phyloP scores from a whole-genome alignment of 2,888 invertebrate genomes.

The Rhagophthalmus giganteus region DNA sequence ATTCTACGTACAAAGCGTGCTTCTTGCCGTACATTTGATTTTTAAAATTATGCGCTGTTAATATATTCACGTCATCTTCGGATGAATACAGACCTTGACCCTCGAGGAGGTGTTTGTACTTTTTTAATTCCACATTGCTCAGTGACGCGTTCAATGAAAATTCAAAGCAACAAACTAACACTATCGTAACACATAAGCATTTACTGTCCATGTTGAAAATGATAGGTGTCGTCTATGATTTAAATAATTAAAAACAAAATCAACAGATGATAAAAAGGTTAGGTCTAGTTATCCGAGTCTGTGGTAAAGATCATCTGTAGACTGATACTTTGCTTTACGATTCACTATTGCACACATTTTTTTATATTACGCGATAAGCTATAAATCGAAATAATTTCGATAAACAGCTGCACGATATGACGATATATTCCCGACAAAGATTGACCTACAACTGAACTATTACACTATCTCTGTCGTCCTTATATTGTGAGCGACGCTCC shows the following conservation, averaged over 20 bases:
- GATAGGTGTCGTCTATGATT: not conserved
- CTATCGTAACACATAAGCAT: not conserved
- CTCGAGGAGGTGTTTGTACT: conserved; percentile 42
- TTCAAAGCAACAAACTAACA: conserved; percentile 20
- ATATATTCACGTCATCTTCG: conserved; percentile 66
- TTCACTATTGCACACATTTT: not conserved
- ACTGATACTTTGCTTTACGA: not conserved
- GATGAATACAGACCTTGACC: conserved; percentile 67
- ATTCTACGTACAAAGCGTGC: conserved; percentile 80
- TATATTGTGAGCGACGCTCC: not conserved
- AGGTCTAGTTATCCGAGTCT: not conserved
- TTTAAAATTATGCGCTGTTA: conserved; percentile 71
- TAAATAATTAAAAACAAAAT: not conserved
- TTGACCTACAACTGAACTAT: not conserved
- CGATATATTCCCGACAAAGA: not conserved
- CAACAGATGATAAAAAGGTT: not conserved
- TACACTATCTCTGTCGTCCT: not conserved
- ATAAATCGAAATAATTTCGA: not conserved
- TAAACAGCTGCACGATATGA: not conserved
- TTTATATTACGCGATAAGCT: not conserved
- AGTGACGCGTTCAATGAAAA: conserved; percentile 37
- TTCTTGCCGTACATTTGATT: conserved; percentile 64
- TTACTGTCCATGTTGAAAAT: not conserved
- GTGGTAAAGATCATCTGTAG: not conserved
- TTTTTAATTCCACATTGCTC: conserved; percentile 40